Base-by-base conservation (phyloP, 2,797 vertebrate genomes). In the Takifugu rubripes region DNA sequence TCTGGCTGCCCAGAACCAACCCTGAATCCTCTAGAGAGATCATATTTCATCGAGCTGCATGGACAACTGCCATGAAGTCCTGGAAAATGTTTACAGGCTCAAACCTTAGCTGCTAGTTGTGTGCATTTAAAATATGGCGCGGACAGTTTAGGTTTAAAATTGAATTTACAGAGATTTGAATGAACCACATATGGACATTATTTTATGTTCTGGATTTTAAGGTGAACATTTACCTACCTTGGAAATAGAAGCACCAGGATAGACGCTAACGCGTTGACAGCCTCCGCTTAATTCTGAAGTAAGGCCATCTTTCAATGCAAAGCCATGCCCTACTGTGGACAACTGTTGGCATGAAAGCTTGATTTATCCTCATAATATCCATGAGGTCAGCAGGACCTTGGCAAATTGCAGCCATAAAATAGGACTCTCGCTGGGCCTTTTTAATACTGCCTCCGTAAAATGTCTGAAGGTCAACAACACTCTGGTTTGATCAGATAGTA, bases 311-410 rank as follows among this genome's bases (percentile, higher is more conserved):
- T 61, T 78, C 62, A 64, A 25, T 43, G 51, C 73, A 36, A 57
- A 77, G 81, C 78, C 68, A 69, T 70, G 56, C 70, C 66, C 59
- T 14, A 10, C 74, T 58, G 59, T 60, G 69, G 74, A 80, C 61
- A 75, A 47, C 65, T 75, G 81, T 77, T 82, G 83, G 79, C 82
- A 82, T 79, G 70, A 76, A 88, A 74, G 81, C 84, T 80, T 87
- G 87, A 90, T 90, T 89, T 88, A 91, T 91, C 81, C 87, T 71
- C 45, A 72, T 88, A 88, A 88, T 88, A 89, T 83, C 84, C 77
- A 74, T 83, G 83, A 80, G 85, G 84, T 86, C 84, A 83, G 78
- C 45, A 75, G 82, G 83, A 88, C 84, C 87, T 86, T 87, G 83
- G 81, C 61, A 82, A 70, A 83, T 74, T 77, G 74, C 6, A 61